Base-by-base conservation (phyloP, 2,797 vertebrate genomes). In the Buceros bicornis region DNA sequence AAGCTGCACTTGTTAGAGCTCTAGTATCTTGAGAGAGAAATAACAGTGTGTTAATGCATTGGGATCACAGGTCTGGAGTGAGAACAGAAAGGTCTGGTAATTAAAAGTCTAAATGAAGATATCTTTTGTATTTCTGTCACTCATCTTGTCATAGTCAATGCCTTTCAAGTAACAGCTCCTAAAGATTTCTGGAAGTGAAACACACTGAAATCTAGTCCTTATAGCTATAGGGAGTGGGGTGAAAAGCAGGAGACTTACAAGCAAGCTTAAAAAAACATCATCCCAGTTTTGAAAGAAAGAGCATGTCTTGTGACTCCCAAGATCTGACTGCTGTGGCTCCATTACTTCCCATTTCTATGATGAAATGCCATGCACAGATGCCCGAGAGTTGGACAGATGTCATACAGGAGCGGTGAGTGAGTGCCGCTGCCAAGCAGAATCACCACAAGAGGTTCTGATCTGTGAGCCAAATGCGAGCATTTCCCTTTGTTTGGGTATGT, bases 161-260 rank as follows among this genome's bases (percentile, higher is more conserved):
- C 31, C 47, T 33, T 94, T 83, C 33, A 65, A 69, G 37, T 37
- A 57, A n/a, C 24, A 50, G 28, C 45, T 74, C 62, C 21, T 37
- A 24, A 17, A 69, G 17, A 35, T n/a, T 21, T 40, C n/a, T 48
- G n/a, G 11, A 84, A 77, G 28, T 17, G 31, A 86, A 90, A 62
- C 4, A 60, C 25, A 28, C 8, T 82, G 47, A 67, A 74, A 57
- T 20, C 54, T 17, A 21, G 6, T 16, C 24, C 26, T 78, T 29
- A 35, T 6, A 11, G 24, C 35, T 47, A 54, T 0, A 50, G 67
- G 54, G 47, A 76, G n/a, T 25, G 40, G 57, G 10, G 20, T 25
- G 58, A 87, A 95, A 93, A 79, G 29, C 50, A 79, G 26, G 74
- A 95, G 20, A 57, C 61, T n/a, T 74, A 29, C 6, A 60, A 40